Base-by-base conservation (phyloP, 2,888 invertebrate genomes). In the Hypselothyrea guttata region DNA sequence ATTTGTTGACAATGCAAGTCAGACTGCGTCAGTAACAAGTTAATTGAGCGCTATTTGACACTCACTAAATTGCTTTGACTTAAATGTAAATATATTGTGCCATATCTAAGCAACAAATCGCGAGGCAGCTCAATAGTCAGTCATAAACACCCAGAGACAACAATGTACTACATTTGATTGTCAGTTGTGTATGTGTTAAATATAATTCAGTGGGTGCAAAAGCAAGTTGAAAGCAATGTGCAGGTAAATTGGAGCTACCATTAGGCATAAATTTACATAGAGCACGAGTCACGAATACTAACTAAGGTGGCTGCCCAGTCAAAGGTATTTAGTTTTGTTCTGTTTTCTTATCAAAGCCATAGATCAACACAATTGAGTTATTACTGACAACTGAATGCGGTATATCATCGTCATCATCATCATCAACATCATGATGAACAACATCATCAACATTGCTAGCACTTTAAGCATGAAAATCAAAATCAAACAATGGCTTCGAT, bases 301-400 rank as follows among this genome's bases (percentile, higher is more conserved):
- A 38, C 8, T 38, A 8, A 38, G 7, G n/a, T 13, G 12, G 35
- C 9, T 13, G 12, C 33, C 9, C 30, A 47, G 34, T 48, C 33
- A 34, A 55, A 16, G 31, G 31, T 59, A 47, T 58, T 44, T 54
- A 41, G 28, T 33, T 40, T n/a, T 11, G 34, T 40, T 54, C 53
- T 58, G 60, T 62, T 59, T 48, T 42, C 58, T 61, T 81, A 81
- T 81, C 85, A 61, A 62, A 22, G 59, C 63, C 41, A 66, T 66
- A 61, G 76, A 82, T 83, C 81, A 69, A 52, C 47, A 57, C 76
- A 68, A 79, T 71, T 74, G 81, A 82, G 79, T 85, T 76, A 83
- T 79, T 71, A 70, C 77, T 63, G 81, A 71, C 81, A 85, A 65
- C 61, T 69, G 59, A 82, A 83, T 75, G 66, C 68, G 82, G 66